Conservation (phyloP, 2,888 invertebrate species). For the Napeogenes inachia region DNA sequence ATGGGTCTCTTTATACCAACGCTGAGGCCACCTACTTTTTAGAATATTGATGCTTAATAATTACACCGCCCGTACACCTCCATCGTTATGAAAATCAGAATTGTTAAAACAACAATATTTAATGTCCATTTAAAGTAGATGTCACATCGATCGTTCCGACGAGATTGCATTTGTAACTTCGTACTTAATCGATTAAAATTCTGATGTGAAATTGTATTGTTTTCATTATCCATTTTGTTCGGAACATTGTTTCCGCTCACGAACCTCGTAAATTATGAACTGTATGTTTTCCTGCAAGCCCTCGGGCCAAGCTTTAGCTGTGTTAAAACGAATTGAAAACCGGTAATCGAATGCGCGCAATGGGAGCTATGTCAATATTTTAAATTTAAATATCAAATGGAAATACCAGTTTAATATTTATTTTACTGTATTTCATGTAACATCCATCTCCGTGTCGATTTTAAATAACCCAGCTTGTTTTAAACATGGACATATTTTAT, state of each 20-base stretch:
- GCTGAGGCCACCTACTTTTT: conserved; percentile 60
- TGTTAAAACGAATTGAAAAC: conserved; percentile 74
- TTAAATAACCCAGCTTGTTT: conserved; percentile 44
- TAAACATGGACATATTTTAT: conserved; percentile 37
- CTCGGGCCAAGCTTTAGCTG: conserved; percentile 57
- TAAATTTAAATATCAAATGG: conserved; percentile 70
- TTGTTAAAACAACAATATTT: conserved; percentile 3
- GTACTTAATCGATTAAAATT: conserved; percentile 61
- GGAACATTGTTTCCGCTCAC: conserved; percentile 65
- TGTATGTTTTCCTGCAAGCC: conserved; percentile 65
- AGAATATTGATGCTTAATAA: conserved; percentile 61
- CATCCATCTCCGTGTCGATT: conserved; percentile 51
- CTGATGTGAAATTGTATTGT: conserved; percentile 64
- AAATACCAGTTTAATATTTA: conserved; percentile 60
- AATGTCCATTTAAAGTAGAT: conserved; percentile 13
- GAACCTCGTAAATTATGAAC: conserved; percentile 71
- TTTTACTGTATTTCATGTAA: conserved; percentile 49
- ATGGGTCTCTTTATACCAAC: conserved; percentile 72
- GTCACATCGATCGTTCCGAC: conserved; percentile 41
- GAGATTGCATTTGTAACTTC: conserved; percentile 52
- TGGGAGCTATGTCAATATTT: conserved; percentile 73
- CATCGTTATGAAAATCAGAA: not conserved
- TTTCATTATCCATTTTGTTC: conserved; percentile 71
- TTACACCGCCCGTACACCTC: conserved; percentile 15
- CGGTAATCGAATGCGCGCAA: conserved; percentile 73